Percentiles rank a stretch among this genome's conserved stretches.
Conservation (phyloP, 2,888 invertebrate species). For the Caenorhabditis sp. region DNA sequence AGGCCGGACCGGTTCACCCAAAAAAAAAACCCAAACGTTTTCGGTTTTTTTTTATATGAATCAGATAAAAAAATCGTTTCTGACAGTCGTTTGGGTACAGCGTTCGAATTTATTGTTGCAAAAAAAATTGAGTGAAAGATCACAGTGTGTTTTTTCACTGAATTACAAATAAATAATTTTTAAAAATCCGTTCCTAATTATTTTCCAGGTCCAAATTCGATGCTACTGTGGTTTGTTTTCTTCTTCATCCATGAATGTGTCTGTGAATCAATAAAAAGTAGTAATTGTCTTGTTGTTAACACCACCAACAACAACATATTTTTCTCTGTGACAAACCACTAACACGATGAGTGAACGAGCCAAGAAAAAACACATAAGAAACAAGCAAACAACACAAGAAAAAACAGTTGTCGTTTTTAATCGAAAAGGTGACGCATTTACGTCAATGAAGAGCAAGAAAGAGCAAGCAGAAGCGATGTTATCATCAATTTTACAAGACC, state of each 20-base stretch:
- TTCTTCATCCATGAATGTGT: background rate
- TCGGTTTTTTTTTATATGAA: too few species aligned
- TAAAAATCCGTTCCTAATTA: too few species aligned
- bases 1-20: too few species aligned
- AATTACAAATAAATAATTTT: too few species aligned
- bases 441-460: background rate
- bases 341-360: background rate
- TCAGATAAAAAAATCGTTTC: too few species aligned
- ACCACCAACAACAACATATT: background rate
- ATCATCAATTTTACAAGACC: conserved; percentile 1
- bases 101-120: too few species aligned
- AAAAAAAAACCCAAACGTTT: too few species aligned
- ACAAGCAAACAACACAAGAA: background rate
- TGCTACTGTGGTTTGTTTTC: background rate
- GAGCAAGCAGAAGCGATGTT: background rate
- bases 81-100: too few species aligned
- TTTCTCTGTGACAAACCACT: background rate
- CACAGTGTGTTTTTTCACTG: too few species aligned
- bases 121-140: too few species aligned
- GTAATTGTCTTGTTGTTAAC: background rate
- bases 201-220: too few species aligned
- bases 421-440: background rate
- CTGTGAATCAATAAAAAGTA: background rate
- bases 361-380: background rate
- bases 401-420: background rate